phyloP scores from a whole-genome alignment of 1,140 invertebrate species.

The Diabrotica undecimpunctata region DNA sequence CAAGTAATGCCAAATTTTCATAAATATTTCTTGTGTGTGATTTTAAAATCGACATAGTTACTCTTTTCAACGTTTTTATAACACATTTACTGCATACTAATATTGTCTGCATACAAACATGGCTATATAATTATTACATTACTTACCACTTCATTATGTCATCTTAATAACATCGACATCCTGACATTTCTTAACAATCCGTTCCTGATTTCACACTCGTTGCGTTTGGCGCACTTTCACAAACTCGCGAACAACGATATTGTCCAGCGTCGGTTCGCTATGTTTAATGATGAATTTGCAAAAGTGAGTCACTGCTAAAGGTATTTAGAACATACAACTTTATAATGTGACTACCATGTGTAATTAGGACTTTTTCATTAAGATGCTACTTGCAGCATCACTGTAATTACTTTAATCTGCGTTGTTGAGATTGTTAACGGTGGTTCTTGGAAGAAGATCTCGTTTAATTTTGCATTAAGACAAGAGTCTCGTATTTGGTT shows the following conservation, averaged over 20 bases:
- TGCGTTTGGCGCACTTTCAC: neutral
- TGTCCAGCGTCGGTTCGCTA: neutral
- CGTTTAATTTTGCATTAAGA: neutral
- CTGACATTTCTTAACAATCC: too few species aligned
- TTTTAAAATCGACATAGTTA: too few species aligned
- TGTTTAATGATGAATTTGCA: neutral
- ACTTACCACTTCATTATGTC: too few species aligned
- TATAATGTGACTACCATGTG: neutral
- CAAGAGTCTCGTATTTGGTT: neutral
- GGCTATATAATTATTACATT: too few species aligned
- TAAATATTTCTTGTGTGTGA: too few species aligned
- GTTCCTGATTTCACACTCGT: too few species aligned
- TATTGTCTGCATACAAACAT: too few species aligned
- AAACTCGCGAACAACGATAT: neutral
- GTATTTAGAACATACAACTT: slow-evolving; percentile 2
- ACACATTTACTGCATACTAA: too few species aligned
- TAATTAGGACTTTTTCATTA: neutral
- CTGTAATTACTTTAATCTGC: neutral
- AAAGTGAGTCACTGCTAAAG: neutral
- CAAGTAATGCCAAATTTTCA: too few species aligned
- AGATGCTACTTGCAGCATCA: too few species aligned
- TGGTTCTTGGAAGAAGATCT: neutral
- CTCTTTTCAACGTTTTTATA: too few species aligned
- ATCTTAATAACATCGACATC: too few species aligned
- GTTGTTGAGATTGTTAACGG: neutral